Evolutionary conservation across 2,797 vertebrate genomes (phyloP), one percentile per base, ranked within the genome.

Genomic region (Rousettus madagascariensis): DNA sequence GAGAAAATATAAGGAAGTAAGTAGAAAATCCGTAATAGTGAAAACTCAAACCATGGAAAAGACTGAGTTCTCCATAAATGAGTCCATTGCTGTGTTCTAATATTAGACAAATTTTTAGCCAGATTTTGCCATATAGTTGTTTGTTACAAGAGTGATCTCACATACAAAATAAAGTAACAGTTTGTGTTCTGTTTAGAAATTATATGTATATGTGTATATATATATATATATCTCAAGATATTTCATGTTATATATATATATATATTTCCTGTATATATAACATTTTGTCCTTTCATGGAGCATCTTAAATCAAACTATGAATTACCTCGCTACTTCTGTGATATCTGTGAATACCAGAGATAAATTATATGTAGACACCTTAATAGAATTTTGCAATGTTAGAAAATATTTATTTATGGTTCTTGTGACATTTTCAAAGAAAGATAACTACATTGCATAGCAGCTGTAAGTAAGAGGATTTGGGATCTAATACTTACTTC

Each of bases 401-500:
- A 66, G 16, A 95, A 97, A 77, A 15, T 85, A 30, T 15, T 85
- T 46, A 92, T 97, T 53, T 63, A 28, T 15, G 91, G 8, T 93
- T 28, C 30, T 97, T 95, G 16, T 97, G 87, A 91, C 16, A 93
- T 46, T 65, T 53, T 55, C 87, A 43, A 71, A 96, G 33, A 87
- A 92, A 87, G 74, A 61, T 12, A 96, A 90, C 69, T 30, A 53
- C n/a, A 30, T 0, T 19, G 59, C 75, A 33, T 11, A 97, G 41
- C 65, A 92, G 65, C 53, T 97, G 72, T 86, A 97, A 51, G 30
- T 84, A 88, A 95, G 83, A 95, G n/a, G 82, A 3, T 92, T 96
- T 92, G 71, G n/a, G 93, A 82, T 89, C 41, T 95, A 43, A 49
- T 53, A 72, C 59, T 98, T 79, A 78, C 92, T 97, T 93, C 93